Percentiles rank a stretch among this genome's conserved stretches.
These are phyloP conservation scores for Eubucco bourcierii DNA, from an alignment of 2,113 vertebrate genomes.

Conservation along the genomic window DNA sequence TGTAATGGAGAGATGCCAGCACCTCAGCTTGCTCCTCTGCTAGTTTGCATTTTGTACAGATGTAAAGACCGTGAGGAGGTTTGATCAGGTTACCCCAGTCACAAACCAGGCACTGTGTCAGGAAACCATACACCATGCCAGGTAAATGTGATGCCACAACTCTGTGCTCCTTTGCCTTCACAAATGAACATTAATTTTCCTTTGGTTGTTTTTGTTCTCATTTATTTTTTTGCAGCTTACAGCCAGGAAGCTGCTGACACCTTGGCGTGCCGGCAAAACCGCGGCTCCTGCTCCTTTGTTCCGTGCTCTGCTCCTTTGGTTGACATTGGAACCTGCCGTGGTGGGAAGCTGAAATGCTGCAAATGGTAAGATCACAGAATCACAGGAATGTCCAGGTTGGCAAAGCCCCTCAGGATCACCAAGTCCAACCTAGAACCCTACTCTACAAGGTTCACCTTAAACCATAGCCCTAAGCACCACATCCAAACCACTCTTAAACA, in stretches of 20 bases:
- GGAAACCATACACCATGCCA: rapidly evolving
- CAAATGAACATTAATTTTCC: not conserved
- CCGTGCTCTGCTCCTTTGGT: not conserved
- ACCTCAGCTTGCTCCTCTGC: not conserved
- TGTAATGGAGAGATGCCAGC: not conserved
- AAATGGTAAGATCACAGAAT: slow-evolving; percentile 25
- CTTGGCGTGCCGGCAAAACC: not conserved
- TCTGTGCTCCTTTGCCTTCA: not conserved
- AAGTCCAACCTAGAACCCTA: too few species aligned
- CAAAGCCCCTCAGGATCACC: too few species aligned
- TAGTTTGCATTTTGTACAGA: not conserved
- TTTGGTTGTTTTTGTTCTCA: not conserved
- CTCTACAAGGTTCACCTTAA: too few species aligned
- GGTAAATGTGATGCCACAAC: rapidly evolving
- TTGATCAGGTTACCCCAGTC: not conserved
- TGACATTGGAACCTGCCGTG: slow-evolving; percentile 20
- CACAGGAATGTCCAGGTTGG: too few species aligned
- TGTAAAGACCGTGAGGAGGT: not conserved
- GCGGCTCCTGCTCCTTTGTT: not conserved
- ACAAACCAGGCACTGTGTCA: not conserved
- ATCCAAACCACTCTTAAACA: too few species aligned
- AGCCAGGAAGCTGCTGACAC: slow-evolving; percentile 34
- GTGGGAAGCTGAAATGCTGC: slow-evolving; percentile 55
- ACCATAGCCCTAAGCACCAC: too few species aligned
- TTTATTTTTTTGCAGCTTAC: not conserved